Evolutionary conservation across 2,797 vertebrate species (phyloP).

Genomic region (Lycodopsis pacificus): DNA sequence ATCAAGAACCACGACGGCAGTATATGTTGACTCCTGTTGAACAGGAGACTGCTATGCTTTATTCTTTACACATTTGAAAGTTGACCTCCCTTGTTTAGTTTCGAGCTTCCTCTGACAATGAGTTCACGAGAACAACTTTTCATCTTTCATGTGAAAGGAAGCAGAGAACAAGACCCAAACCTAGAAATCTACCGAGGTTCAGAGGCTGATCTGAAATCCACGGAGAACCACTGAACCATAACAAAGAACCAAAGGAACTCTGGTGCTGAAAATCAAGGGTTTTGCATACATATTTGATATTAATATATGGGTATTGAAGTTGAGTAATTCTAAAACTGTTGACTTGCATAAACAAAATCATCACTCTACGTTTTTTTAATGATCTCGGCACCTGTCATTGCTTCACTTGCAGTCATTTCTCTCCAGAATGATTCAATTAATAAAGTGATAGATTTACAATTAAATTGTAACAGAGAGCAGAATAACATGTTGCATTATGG

Average conservation of each 20-base stretch:
- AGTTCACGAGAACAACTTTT: conserved; percentile 44
- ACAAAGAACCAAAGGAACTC: not conserved
- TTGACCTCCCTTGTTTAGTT: conserved; percentile 29
- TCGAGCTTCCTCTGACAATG: not conserved
- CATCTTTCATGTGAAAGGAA: conserved; percentile 55
- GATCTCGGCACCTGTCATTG: not conserved
- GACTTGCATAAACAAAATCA: not conserved
- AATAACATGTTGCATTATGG: not conserved
- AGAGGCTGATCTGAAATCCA: not conserved
- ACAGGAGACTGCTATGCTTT: not conserved
- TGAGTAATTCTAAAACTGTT: not conserved
- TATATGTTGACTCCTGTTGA: not conserved
- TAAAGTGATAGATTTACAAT: not conserved
- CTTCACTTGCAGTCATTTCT: not conserved
- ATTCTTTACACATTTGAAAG: conserved; percentile 28
- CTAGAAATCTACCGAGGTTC: conserved; percentile 12
- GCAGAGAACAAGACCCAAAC: conserved; percentile 18
- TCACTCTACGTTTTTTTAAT: not conserved
- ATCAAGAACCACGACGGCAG: not conserved
- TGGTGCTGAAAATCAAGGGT: not conserved
- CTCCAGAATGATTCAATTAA: not conserved
- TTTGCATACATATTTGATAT: not conserved
- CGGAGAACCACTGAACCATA: conserved; percentile 18
- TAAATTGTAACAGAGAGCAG: not conserved
- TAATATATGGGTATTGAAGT: not conserved